Conservation (phyloP, 2,888 invertebrate genomes). For the Elgonia sp. region DNA sequence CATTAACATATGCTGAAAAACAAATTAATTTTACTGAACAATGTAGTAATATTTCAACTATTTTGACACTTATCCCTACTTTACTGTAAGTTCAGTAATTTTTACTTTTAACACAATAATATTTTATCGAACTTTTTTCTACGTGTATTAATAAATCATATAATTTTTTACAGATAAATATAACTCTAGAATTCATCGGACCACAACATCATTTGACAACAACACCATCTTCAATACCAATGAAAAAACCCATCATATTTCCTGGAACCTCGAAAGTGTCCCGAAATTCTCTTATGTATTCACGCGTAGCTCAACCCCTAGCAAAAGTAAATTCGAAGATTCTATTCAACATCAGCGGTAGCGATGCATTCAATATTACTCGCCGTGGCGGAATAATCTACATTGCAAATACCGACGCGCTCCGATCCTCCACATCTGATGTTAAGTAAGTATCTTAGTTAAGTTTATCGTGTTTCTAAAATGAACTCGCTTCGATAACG, state of each 20-base stretch:
- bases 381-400: slow-evolving; percentile 88
- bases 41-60: no score
- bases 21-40: no score
- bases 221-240: slow-evolving; percentile 79
- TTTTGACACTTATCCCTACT: no score
- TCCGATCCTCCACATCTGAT: slow-evolving; percentile 86
- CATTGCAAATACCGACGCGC: slow-evolving; percentile 87
- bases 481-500: slow-evolving; percentile 30
- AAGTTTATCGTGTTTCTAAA: slow-evolving; percentile 49
- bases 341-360: slow-evolving; percentile 80
- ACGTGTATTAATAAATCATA: no score
- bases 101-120: no score
- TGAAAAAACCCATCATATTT: slow-evolving; percentile 81
- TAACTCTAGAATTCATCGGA: slow-evolving; percentile 83
- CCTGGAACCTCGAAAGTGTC: slow-evolving; percentile 80
- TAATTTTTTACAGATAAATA: slow-evolving; percentile 81
- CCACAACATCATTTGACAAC: slow-evolving; percentile 83
- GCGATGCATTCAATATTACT: slow-evolving; percentile 88
- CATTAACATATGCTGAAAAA: no score
- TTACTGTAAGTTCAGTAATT: no score
- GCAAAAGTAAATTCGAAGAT: slow-evolving; percentile 77
- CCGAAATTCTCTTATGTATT: slow-evolving; percentile 80
- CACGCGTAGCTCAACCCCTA: slow-evolving; percentile 82
- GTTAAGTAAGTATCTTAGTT: slow-evolving; percentile 84
- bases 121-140: no score